These are phyloP conservation scores for Rhizoglyphus robini DNA, from an alignment of 1,140 invertebrate species.

Conservation along the genomic window DNA sequence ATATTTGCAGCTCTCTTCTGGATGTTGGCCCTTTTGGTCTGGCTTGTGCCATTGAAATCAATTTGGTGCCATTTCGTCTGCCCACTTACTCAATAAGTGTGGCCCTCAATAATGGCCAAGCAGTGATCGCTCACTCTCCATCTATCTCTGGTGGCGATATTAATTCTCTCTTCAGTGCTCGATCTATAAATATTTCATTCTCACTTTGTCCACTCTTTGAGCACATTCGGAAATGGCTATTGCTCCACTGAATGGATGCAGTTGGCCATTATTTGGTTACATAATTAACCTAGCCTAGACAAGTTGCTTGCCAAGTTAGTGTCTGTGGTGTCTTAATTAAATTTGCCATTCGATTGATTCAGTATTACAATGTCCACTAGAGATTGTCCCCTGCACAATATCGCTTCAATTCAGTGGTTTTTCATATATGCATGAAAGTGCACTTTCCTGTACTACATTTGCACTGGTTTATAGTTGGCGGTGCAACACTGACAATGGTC, in stretches of 20 bases:
- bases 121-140: background rate
- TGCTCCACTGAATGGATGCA: background rate
- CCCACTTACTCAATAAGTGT: slow-evolving; percentile 5
- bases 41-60: background rate
- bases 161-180: background rate
- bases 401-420: too few relatives aligned
- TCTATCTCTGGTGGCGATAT: background rate
- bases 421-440: too few relatives aligned
- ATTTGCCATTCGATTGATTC: slow-evolving; percentile 2
- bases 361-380: background rate
- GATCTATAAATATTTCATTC: slow-evolving; percentile 10
- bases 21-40: background rate
- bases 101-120: background rate
- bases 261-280: slow-evolving; percentile 4
- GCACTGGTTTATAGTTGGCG: too few relatives aligned
- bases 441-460: too few relatives aligned
- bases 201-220: slow-evolving; percentile 15
- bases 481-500: too few relatives aligned
- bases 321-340: slow-evolving; percentile 8
- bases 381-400: too few relatives aligned
- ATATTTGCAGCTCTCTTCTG: slow-evolving; percentile 1
- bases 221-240: slow-evolving; percentile 12
- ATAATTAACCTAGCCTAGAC: slow-evolving; percentile 11
- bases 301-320: background rate
- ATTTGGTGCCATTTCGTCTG: slow-evolving; percentile 9